These are phyloP conservation scores for Pyralis farinalis DNA, from an alignment of 2,888 invertebrate species.

Conservation along the genomic window DNA sequence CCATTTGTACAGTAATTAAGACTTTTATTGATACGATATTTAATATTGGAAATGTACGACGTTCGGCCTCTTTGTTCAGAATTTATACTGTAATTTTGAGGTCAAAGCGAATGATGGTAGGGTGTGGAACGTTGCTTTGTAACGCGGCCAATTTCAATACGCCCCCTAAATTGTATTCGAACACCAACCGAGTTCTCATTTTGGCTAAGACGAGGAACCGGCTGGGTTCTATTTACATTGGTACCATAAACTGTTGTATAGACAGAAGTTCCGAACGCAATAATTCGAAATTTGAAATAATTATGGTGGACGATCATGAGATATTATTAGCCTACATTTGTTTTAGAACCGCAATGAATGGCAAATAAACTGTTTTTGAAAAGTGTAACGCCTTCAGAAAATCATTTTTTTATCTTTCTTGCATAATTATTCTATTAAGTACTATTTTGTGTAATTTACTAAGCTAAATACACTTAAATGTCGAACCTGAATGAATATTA, in stretches of 20 bases:
- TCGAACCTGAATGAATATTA: no score
- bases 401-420: no score
- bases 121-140: slow-evolving; percentile 48
- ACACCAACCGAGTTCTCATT: slow-evolving; percentile 29
- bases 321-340: slow-evolving; percentile 54
- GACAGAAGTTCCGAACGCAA: slow-evolving; percentile 36
- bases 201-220: slow-evolving; percentile 27
- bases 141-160: slow-evolving; percentile 47
- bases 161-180: slow-evolving; percentile 27
- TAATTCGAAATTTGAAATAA: slow-evolving; percentile 52
- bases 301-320: slow-evolving; percentile 44
- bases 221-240: slow-evolving; percentile 33
- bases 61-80: slow-evolving; percentile 49
- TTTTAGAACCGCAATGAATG: slow-evolving; percentile 49
- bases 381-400: no score
- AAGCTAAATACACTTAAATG: no score
- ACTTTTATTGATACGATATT: slow-evolving; percentile 43
- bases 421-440: slow-evolving; percentile 33
- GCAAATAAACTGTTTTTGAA: slow-evolving; percentile 35
- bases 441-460: slow-evolving; percentile 12
- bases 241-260: slow-evolving; percentile 57
- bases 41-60: slow-evolving; percentile 35
- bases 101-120: slow-evolving; percentile 46
- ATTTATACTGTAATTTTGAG: slow-evolving; percentile 59
- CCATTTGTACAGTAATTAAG: slow-evolving; percentile 49